Percentiles rank a stretch among this genome's conserved stretches.
These are phyloP conservation scores for Agrilus biguttatus DNA, from an alignment of 2,888 invertebrate genomes.

Conservation along the genomic window DNA sequence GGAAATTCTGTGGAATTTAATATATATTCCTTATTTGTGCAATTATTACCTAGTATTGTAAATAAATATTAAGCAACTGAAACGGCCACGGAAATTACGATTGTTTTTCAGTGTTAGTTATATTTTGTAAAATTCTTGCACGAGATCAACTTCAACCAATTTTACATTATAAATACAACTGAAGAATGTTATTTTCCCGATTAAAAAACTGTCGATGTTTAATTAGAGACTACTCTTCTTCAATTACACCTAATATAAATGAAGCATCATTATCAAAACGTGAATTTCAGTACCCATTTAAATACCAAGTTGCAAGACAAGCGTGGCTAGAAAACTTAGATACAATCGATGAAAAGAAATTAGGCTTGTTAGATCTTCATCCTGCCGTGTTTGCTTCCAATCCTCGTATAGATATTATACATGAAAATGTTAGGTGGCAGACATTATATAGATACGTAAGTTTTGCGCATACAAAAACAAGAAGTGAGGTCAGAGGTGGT, in stretches of 20 bases:
- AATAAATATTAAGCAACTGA: too few relatives aligned
- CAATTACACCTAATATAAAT: conserved; percentile 1
- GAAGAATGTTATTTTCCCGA: background rate
- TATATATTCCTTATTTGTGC: too few relatives aligned
- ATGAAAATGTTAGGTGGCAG: conserved; percentile 81
- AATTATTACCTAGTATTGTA: too few relatives aligned
- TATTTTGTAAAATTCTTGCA: too few relatives aligned
- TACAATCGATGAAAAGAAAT: conserved; percentile 55
- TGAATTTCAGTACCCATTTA: conserved; percentile 36
- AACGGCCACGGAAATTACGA: too few relatives aligned
- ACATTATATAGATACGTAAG: conserved; percentile 64
- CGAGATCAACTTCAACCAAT: too few relatives aligned
- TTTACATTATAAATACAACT: too few relatives aligned
- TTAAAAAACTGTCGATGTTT: conserved; percentile 9
- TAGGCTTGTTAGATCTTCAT: conserved; percentile 81
- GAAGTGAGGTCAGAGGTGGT: conserved; percentile 79
- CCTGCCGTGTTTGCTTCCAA: conserved; percentile 71
- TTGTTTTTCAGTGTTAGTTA: too few relatives aligned
- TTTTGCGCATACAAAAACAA: conserved; percentile 61
- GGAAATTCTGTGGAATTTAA: too few relatives aligned
- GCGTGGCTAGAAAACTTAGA: conserved; percentile 80
- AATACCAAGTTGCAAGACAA: conserved; percentile 51
- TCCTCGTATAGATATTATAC: conserved; percentile 78
- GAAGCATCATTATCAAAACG: conserved; percentile 16
- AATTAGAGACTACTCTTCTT: conserved; percentile 11